Evolutionary conservation across 2,113 vertebrate species (phyloP), one percentile per base, ranked within the genome.

Genomic region (Falco punctatus): DNA sequence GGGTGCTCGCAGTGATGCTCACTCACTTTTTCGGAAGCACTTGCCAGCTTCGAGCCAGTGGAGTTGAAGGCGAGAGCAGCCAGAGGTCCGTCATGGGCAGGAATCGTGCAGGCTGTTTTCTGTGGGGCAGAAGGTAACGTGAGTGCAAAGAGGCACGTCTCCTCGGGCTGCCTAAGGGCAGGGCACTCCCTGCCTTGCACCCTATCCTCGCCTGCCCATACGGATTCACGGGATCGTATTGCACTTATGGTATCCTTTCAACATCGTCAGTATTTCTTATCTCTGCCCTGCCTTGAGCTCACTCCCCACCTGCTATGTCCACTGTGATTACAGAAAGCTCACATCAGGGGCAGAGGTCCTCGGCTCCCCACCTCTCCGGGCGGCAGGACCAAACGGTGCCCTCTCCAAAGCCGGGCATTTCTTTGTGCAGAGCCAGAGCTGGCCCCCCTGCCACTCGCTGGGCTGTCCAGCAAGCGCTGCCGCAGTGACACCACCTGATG

Each of bases 11-110:
- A 24, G 44, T 7, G 2, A 44, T 7, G 5, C 7, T 20, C 72
- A 89, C 98, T 98, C 85, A 99, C 99, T 97, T 99, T 99, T 97
- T 99, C 99, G 0, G 99, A 99, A 9, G 99, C 99, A 12, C 99
- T 99, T 62, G 99, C 99, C 72, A 99, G 97, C 95, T 99, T 99
- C 38, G 98, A 98, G 92, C 99, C 99, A 0, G 98, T 98, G 90
- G 98, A 97, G 54, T 98, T 99, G 98, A 99, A 99, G 92, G 98
- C 44, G 42, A 99, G 97, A n/a, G 99, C 99, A 3, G 99, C 99
- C 96, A 99, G 98, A 3, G 98, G 98, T 30, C 99, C 99, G 3
- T 99, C 99, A 0, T 99, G 99, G 94, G 99, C 99, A 72, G 99
- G 98, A 32, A 99, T 99, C 16, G 98, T 97, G 59, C 99, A 99